Percentiles rank a stretch among this genome's conserved stretches.
Evolutionary conservation across 2,888 invertebrate species (phyloP).

Genomic region (Pilophorus perplexus): DNA sequence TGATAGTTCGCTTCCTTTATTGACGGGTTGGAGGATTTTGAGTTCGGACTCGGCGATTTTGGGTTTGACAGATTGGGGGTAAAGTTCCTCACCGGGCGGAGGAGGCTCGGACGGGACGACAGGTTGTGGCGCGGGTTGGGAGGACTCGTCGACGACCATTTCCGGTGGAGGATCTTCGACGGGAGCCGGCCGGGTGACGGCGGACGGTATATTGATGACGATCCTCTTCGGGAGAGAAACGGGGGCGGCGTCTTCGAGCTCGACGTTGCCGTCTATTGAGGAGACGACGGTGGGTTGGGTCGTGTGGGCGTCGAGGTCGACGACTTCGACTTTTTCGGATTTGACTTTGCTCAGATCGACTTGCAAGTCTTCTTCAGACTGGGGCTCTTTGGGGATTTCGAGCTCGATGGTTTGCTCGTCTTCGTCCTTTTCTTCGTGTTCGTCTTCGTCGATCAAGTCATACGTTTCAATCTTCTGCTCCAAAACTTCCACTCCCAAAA

Average conservation of each 20-base stretch:
- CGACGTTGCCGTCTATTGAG: slow-evolving; percentile 76
- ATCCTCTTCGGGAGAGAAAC: slow-evolving; percentile 56
- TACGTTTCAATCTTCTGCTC: slow-evolving; percentile 66
- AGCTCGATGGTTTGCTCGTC: slow-evolving; percentile 51
- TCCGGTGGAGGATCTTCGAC: slow-evolving; percentile 55
- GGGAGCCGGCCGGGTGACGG: slow-evolving; percentile 55
- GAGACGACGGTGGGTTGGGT: slow-evolving; percentile 60
- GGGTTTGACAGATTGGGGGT: slow-evolving; percentile 59
- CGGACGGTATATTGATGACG: slow-evolving; percentile 72
- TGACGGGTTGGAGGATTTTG: slow-evolving; percentile 67
- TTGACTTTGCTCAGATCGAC: slow-evolving; percentile 53
- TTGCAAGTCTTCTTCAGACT: slow-evolving; percentile 44
- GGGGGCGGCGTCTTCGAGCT: slow-evolving; percentile 58
- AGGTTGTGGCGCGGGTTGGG: background rate
- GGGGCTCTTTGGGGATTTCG: no score
- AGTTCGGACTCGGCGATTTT: slow-evolving; percentile 64
- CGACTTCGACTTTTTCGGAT: slow-evolving; percentile 64
- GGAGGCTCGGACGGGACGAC: slow-evolving; percentile 53
- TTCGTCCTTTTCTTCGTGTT: slow-evolving; percentile 51
- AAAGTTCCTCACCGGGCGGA: slow-evolving; percentile 58
- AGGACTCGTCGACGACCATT: background rate
- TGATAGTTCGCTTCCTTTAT: slow-evolving; percentile 75
- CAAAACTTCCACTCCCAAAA: slow-evolving; percentile 66
- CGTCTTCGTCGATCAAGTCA: slow-evolving; percentile 58
- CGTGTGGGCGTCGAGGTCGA: slow-evolving; percentile 53